These are phyloP conservation scores for Drosophila formosana DNA, from an alignment of 2,888 invertebrate species.

Conservation along the genomic window DNA sequence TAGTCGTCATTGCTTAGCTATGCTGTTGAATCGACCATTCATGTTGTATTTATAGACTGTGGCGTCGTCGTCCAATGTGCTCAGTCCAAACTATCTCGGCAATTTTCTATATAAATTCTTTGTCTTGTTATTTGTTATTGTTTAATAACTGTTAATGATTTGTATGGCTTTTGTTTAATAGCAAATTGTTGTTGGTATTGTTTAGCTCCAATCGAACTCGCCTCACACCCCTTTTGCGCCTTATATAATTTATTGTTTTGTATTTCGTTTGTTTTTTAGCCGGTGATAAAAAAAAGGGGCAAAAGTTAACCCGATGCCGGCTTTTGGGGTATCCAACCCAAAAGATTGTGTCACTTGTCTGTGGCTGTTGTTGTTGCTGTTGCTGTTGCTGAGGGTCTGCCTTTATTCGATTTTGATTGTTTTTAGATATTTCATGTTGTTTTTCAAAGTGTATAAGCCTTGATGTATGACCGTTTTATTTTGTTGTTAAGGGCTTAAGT, in stretches of 20 bases:
- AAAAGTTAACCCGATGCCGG: slow-evolving; percentile 33
- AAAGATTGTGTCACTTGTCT: slow-evolving; percentile 67
- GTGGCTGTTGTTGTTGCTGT: slow-evolving; percentile 20
- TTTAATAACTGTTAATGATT: slow-evolving; percentile 77
- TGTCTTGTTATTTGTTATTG: slow-evolving; percentile 46
- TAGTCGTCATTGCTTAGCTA: slow-evolving; percentile 4
- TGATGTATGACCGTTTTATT: slow-evolving; percentile 60
- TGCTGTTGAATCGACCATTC: slow-evolving; percentile 10
- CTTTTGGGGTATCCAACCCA: slow-evolving; percentile 15
- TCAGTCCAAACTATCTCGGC: slow-evolving; percentile 45
- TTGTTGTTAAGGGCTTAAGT: slow-evolving; percentile 69
- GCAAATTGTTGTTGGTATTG: slow-evolving; percentile 51
- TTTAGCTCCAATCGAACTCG: slow-evolving; percentile 1
- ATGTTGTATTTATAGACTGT: slow-evolving; percentile 64
- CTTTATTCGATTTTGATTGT: slow-evolving; percentile 64
- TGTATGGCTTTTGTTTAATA: slow-evolving; percentile 62
- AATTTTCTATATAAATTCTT: slow-evolving; percentile 55
- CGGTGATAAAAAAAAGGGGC: slow-evolving; percentile 40
- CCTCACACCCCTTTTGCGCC: background rate
- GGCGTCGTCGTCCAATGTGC: slow-evolving; percentile 40
- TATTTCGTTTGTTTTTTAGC: slow-evolving; percentile 22
- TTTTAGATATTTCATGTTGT: slow-evolving; percentile 51
- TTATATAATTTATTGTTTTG: slow-evolving; percentile 32
- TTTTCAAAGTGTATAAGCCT: slow-evolving; percentile 30
- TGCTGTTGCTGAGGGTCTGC: slow-evolving; percentile 18